A percentile compares a stretch with the other conserved stretches of the same genome.
Evolutionary conservation across 2,797 vertebrate genomes (phyloP).

Genomic region (Aldrovandia affinis): DNA sequence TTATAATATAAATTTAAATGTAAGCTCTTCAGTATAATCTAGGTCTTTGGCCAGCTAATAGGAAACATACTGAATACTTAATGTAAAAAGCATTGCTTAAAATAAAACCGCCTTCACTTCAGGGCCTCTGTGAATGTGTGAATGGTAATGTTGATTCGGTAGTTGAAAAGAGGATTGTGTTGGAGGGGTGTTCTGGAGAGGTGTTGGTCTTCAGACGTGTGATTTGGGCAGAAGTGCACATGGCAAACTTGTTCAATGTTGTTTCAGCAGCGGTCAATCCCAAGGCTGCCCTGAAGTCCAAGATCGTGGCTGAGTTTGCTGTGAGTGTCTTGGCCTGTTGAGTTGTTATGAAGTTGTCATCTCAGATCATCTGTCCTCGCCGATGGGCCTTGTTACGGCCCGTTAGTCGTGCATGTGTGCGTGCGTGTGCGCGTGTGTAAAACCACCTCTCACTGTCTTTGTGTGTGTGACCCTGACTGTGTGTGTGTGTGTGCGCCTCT

Average conservation of each 20-base stretch:
- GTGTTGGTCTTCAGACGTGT: too few species aligned
- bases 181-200: not conserved
- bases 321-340: conserved; percentile 71
- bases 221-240: not conserved
- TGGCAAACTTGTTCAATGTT: not conserved
- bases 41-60: too few species aligned
- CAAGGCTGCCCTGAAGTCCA: conserved; percentile 92
- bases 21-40: too few species aligned
- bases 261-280: conserved; percentile 76
- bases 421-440: not conserved
- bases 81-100: too few species aligned
- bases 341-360: not conserved
- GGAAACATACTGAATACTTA: too few species aligned
- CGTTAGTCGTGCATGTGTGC: not conserved
- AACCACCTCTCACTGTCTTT: not conserved
- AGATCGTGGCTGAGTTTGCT: conserved; percentile 95
- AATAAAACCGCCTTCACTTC: too few species aligned
- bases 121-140: too few species aligned
- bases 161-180: not conserved
- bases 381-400: not conserved
- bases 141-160: too few species aligned
- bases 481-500: too few species aligned
- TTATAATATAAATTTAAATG: too few species aligned
- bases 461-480: too few species aligned
- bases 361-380: not conserved